A percentile compares a stretch with the other conserved stretches of the same genome.
Evolutionary conservation across 2,797 vertebrate species (phyloP).

Genomic region (Poecilia wingei): DNA sequence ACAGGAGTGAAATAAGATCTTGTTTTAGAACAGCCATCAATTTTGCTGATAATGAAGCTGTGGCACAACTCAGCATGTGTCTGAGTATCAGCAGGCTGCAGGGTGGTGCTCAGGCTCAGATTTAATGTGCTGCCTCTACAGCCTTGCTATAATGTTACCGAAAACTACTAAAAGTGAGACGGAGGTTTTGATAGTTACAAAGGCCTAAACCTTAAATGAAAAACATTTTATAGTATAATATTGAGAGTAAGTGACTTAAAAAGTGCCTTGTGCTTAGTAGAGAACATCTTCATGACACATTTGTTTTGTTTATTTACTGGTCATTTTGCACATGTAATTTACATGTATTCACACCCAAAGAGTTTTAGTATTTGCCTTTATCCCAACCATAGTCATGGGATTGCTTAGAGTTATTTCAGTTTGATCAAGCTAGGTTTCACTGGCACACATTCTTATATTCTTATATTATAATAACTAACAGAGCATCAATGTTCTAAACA

Average conservation of each 20-base stretch:
- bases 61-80: constrained; percentile 39
- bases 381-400: background rate
- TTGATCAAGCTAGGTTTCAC: background rate
- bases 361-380: background rate
- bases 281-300: background rate
- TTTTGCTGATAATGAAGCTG: constrained; percentile 63
- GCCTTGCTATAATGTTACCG: constrained; percentile 24
- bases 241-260: background rate
- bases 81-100: constrained; percentile 36
- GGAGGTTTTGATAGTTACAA: constrained; percentile 25
- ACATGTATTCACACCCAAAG: background rate
- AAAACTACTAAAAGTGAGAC: constrained; percentile 26
- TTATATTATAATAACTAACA: background rate
- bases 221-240: background rate
- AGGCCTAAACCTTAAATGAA: constrained; percentile 18
- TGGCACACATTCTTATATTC: background rate
- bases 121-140: constrained; percentile 31
- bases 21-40: constrained; percentile 51
- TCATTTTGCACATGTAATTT: background rate
- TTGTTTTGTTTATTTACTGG: background rate
- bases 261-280: background rate
- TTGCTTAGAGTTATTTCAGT: background rate
- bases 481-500: background rate
- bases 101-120: constrained; percentile 37
- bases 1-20: constrained; percentile 37